Conservation (phyloP, 2,888 invertebrate species). For the Andrena fulva region DNA sequence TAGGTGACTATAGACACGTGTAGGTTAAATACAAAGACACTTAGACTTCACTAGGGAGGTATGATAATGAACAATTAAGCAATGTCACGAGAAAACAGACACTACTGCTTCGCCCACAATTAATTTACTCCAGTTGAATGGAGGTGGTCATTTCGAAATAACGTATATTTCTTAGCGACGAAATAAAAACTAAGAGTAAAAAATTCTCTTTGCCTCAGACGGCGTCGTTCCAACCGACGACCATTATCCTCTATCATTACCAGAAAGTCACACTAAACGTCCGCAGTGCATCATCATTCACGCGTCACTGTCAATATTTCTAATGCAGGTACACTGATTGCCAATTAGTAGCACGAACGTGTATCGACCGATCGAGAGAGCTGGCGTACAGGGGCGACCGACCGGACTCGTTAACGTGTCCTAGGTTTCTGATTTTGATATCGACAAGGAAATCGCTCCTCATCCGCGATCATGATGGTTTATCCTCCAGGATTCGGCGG, state of each 20-base stretch:
- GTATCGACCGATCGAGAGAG: constrained; percentile 32
- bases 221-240: not conserved
- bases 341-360: constrained; percentile 37
- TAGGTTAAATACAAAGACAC: too few relatives aligned
- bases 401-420: constrained; percentile 38
- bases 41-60: too few relatives aligned
- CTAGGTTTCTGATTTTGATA: constrained; percentile 15
- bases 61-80: too few relatives aligned
- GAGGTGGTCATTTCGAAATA: too few relatives aligned
- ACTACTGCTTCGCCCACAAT: too few relatives aligned
- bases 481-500: constrained; percentile 15
- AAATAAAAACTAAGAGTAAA: not conserved
- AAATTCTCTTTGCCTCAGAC: not conserved
- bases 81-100: too few relatives aligned
- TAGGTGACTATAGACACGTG: too few relatives aligned
- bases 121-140: too few relatives aligned
- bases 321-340: constrained; percentile 52
- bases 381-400: constrained; percentile 7
- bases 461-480: constrained; percentile 15
- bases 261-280: constrained; percentile 38
- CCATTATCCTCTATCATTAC: constrained; percentile 31
- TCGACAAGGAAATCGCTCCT: constrained; percentile 19
- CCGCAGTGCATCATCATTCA: constrained; percentile 22
- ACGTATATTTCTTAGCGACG: too few relatives aligned
- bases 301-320: constrained; percentile 47